phyloP scores from a whole-genome alignment of 2,113 vertebrate genomes.

The Onychorhynchus coronatus region DNA sequence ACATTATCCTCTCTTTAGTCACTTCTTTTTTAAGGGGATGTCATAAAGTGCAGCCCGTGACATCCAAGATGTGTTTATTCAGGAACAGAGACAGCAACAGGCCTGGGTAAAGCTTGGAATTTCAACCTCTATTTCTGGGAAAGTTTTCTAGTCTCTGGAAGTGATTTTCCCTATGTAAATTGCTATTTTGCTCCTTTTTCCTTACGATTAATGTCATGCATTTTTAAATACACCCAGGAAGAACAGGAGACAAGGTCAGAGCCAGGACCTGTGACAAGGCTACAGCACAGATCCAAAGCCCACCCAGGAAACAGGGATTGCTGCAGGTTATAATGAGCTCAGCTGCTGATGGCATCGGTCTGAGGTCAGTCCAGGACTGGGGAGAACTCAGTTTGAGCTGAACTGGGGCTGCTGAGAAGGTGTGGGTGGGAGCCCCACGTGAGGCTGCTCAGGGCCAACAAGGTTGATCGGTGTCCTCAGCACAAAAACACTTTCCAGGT shows the following conservation, averaged over 20 bases:
- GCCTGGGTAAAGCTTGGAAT: not conserved
- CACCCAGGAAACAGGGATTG: not conserved
- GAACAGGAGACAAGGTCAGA: not conserved
- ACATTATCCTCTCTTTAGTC: constrained; percentile 2
- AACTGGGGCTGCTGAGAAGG: no score
- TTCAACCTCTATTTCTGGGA: not conserved
- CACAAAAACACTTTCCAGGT: not conserved
- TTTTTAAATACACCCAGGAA: not conserved
- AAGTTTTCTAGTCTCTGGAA: not conserved
- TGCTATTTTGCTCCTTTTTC: not conserved
- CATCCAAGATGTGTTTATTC: not conserved
- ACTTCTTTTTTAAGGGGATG: not conserved
- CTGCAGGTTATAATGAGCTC: not conserved
- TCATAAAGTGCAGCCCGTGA: not conserved
- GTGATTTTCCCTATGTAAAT: not conserved
- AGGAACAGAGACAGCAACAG: not conserved
- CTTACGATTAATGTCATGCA: accelerated
- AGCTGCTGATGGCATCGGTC: not conserved
- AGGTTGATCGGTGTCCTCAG: not conserved
- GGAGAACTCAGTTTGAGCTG: not conserved
- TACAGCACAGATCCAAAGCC: not conserved
- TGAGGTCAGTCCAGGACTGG: not conserved
- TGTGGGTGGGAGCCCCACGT: not conserved
- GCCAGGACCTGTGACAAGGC: no score
- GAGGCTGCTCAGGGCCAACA: not conserved